Percentiles rank a stretch among this genome's conserved stretches.
These are phyloP conservation scores for Calliopum simillimum DNA, from an alignment of 2,888 invertebrate genomes.

Conservation along the genomic window DNA sequence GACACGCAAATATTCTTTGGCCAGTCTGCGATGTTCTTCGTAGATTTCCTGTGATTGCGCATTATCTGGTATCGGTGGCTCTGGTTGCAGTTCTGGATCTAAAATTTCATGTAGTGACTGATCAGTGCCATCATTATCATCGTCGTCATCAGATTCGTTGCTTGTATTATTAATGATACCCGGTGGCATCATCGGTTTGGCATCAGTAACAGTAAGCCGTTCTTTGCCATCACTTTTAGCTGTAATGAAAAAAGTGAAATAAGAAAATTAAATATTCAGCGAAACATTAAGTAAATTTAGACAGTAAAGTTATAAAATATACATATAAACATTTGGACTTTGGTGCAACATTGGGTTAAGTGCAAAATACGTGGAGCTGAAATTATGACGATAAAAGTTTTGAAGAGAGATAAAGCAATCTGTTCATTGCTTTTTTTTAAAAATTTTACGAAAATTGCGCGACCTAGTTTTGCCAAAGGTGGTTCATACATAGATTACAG, in stretches of 20 bases:
- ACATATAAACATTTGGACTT: too few relatives aligned
- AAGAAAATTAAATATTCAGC: neutral
- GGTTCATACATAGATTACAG: too few relatives aligned
- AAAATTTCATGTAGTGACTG: conserved; percentile 77
- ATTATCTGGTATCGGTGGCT: conserved; percentile 82
- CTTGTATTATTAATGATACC: conserved; percentile 13
- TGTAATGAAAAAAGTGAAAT: conserved; percentile 43
- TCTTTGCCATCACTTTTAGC: conserved; percentile 67
- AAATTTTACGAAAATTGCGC: too few relatives aligned
- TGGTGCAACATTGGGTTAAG: neutral
- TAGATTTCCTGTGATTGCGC: conserved; percentile 87
- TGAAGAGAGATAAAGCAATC: too few relatives aligned
- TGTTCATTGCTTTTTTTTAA: too few relatives aligned
- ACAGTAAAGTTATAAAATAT: neutral
- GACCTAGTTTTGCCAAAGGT: too few relatives aligned
- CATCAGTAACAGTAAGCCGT: conserved; percentile 64
- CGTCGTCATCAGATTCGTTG: conserved; percentile 48
- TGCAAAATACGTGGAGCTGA: neutral
- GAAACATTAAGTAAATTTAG: neutral
- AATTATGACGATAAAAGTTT: too few relatives aligned
- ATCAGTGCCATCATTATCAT: conserved; percentile 59
- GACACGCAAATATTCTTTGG: conserved; percentile 88
- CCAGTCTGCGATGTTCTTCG: conserved; percentile 88
- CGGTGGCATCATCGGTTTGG: conserved; percentile 58
- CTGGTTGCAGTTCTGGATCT: conserved; percentile 85